Evolutionary conservation across 2,888 invertebrate genomes (phyloP), one percentile per base, ranked within the genome.

Genomic region (Drosophila longiperda): DNA sequence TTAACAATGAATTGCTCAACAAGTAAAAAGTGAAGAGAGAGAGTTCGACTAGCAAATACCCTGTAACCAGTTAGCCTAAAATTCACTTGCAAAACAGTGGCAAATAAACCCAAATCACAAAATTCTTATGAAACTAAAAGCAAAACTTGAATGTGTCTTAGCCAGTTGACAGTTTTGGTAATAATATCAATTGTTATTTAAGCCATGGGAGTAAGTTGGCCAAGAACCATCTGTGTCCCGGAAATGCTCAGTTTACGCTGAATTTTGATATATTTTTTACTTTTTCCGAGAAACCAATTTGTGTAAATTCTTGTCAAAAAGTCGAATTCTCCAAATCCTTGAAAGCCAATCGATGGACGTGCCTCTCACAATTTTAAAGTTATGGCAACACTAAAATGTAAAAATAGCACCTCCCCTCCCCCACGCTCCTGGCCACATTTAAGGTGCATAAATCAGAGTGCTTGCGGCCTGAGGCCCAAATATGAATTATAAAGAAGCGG

Each of bases 391-490:
- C 2, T 40, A 17, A 9, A 40, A 11, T 23, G 45, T 23, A 15
- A 45, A 23, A 15, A 23, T 8, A 8, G 2, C 15, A 15, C 23
- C 3, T 4, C 17, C n/a, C n/a, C 11, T 5, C 2, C 26, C 3
- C 26, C 2, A 2, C 11, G 6, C 8, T 20, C 1, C 2, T 23
- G 45, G 8, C 8, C 15, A 23, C 15, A 52, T 6, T 52, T 34
- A 42, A 52, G 32, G 50, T 61, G 65, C 65, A 65, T 50, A 68
- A 65, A 36, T 58, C 36, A 45, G 34, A 36, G n/a, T 49, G 40
- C 49, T 17, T 32, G 45, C 38, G 36, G 45, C 50, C 63, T 59
- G 20, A 17, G 61, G 64, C 49, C 33, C 33, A 58, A n/a, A n/a
- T 5, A 12, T n/a, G 50, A 60, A 55, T 48, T 72, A 45, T 61